Base-by-base conservation (phyloP, 1,140 invertebrate genomes). In the Drosophila yakuba region DNA sequence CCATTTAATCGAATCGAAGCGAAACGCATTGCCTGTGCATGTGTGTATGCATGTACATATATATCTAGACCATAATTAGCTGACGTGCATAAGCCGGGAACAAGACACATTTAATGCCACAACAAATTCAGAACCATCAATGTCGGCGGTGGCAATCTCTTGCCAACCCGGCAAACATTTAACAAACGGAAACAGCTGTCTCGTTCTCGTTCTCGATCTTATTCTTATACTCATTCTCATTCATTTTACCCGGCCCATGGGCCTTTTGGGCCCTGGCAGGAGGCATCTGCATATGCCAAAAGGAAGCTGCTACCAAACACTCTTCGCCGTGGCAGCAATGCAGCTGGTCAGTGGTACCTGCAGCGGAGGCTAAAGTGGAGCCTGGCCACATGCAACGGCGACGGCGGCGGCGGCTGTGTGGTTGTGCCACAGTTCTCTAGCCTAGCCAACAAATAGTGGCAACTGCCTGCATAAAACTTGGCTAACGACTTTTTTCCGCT, bases 401-500 rank as follows among this genome's bases (percentile, higher is more conserved):
- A n/a, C n/a, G n/a, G n/a, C n/a, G n/a, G n/a, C n/a, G n/a, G 68
- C 47, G 32, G 72, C 47, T 23, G 72, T 64, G 74, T 1, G 10
- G 1, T 14, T 12, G 38, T 14, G 38, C 14, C 69, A 72, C 51
- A 76, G 76, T 84, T 81, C 82, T 35, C 47, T 48, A 48, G 47
- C 23, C 47, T 86, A 85, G 82, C 23, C 72, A 73, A 50, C 59
- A 84, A 85, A 81, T 85, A 85, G 81, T 85, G 77, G 73, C 81
- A 85, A 79, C 81, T 74, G 78, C 74, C 80, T 66, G 82, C 85
- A 83, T 69, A 78, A 82, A 89, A 89, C 84, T 89, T 89, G 84
- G 84, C 84, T 89, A 89, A 89, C 84, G 80, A 89, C 84, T 89
- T 89, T 89, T 89, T 89, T 89, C 85, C 85, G 85, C 75, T 90